Percentiles rank a stretch among this genome's conserved stretches.
Evolutionary conservation across 2,797 vertebrate genomes (phyloP).

Genomic region (Melanotaenia parkinsoni): DNA sequence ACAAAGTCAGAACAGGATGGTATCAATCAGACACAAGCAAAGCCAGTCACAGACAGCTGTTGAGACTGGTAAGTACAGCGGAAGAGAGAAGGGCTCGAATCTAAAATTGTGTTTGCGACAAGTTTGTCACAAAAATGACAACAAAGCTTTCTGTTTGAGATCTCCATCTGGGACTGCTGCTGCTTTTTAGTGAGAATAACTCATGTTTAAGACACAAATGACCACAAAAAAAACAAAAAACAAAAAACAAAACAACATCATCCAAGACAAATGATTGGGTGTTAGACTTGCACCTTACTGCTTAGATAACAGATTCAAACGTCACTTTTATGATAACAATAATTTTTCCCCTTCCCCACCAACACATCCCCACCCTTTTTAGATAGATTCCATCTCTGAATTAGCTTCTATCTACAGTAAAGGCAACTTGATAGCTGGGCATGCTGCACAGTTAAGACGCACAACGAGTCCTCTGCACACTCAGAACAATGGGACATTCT

Average conservation of each 20-base stretch:
- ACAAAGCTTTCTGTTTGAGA: slow-evolving; percentile 6
- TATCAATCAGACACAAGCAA: slow-evolving; percentile 59
- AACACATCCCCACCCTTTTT: not conserved
- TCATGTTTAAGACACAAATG: slow-evolving; percentile 23
- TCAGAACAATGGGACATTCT: slow-evolving; percentile 70
- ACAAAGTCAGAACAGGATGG: slow-evolving; percentile 60
- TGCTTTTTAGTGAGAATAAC: slow-evolving; percentile 10
- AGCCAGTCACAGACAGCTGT: slow-evolving; percentile 41
- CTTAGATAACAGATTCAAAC: slow-evolving; percentile 29
- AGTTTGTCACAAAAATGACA: slow-evolving; percentile 1
- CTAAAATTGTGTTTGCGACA: slow-evolving; percentile 8
- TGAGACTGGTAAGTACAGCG: slow-evolving; percentile 35
- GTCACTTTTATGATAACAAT: not conserved
- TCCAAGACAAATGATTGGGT: not conserved
- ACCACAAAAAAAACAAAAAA: slow-evolving; percentile 6
- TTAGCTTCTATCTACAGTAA: slow-evolving; percentile 20
- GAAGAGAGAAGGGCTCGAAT: not conserved
- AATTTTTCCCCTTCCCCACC: slow-evolving; percentile 4
- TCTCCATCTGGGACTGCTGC: not conserved
- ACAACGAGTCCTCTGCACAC: slow-evolving; percentile 24
- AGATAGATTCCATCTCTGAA: slow-evolving; percentile 30
- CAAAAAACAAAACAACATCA: slow-evolving; percentile 8
- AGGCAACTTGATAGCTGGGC: slow-evolving; percentile 30
- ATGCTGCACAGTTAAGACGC: slow-evolving; percentile 40
- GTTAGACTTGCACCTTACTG: not conserved